These are phyloP conservation scores for Neuroscelio doddi DNA, from an alignment of 2,888 invertebrate species.

Conservation along the genomic window DNA sequence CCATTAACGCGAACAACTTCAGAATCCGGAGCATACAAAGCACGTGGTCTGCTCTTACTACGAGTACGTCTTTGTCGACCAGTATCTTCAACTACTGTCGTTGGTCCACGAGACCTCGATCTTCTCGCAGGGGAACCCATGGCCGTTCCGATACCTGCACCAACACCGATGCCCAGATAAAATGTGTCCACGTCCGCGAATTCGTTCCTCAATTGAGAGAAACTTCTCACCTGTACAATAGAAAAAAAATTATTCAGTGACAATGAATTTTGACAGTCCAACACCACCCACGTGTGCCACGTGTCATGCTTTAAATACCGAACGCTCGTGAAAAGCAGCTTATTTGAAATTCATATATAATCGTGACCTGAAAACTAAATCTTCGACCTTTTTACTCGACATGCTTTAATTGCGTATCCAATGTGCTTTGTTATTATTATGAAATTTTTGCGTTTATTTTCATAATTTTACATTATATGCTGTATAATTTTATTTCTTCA, in stretches of 20 bases:
- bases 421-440: too few species aligned
- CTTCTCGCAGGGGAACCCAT: slow-evolving; percentile 78
- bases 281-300: slow-evolving; percentile 9
- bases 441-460: too few species aligned
- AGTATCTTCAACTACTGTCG: slow-evolving; percentile 74
- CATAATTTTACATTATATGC: too few species aligned
- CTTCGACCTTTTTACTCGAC: slow-evolving; percentile 64
- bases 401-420: slow-evolving; percentile 36
- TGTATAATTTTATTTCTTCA: too few species aligned
- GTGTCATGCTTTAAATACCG: slow-evolving; percentile 11
- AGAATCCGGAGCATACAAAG: slow-evolving; percentile 86
- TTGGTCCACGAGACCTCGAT: slow-evolving; percentile 77
- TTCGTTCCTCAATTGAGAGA: slow-evolving; percentile 93
- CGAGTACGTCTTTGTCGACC: slow-evolving; percentile 79
- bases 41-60: slow-evolving; percentile 89
- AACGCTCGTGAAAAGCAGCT: slow-evolving; percentile 55
- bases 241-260: neutral
- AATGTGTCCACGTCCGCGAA: slow-evolving; percentile 94
- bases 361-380: slow-evolving; percentile 67
- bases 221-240: slow-evolving; percentile 92
- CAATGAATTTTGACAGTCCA: slow-evolving; percentile 1
- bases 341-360: slow-evolving; percentile 70
- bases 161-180: slow-evolving; percentile 80
- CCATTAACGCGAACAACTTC: slow-evolving; percentile 86
- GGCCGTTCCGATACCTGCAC: slow-evolving; percentile 71